phyloP scores from a whole-genome alignment of 1,140 invertebrate genomes.

The Nasonia vitripennis region DNA sequence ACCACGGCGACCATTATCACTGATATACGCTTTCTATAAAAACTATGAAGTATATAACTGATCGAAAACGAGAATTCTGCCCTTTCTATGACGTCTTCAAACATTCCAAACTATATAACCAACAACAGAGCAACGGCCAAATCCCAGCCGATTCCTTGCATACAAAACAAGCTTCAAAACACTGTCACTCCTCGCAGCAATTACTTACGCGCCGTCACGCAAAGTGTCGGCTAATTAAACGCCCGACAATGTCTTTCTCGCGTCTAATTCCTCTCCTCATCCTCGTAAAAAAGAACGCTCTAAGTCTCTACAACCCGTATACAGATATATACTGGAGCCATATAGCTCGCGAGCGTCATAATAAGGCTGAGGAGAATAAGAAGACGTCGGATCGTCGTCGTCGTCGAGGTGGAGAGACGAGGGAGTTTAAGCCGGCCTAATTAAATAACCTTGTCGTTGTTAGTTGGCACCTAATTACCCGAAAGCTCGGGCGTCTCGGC shows the following conservation, averaged over 20 bases:
- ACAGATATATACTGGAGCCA: too few relatives aligned
- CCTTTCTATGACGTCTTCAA: too few relatives aligned
- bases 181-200: neutral
- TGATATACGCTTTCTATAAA: neutral
- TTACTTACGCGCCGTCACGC: neutral
- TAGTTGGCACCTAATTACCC: conserved; percentile 50
- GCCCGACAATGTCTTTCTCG: neutral
- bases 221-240: conserved; percentile 15
- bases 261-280: neutral
- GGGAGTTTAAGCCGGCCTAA: conserved; percentile 25
- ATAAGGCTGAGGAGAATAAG: conserved; percentile 6
- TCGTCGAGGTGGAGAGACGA: neutral
- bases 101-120: too few relatives aligned
- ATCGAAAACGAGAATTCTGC: too few relatives aligned
- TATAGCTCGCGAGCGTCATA: neutral
- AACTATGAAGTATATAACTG: too few relatives aligned
- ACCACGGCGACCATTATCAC: neutral
- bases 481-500: conserved; percentile 21
- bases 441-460: conserved; percentile 52
- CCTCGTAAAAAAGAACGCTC: neutral
- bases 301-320: neutral
- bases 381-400: neutral
- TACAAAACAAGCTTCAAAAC: too few relatives aligned
- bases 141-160: too few relatives aligned
- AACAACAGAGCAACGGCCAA: too few relatives aligned